phyloP scores from a whole-genome alignment of 2,113 vertebrate species.

The Nestor notabilis region DNA sequence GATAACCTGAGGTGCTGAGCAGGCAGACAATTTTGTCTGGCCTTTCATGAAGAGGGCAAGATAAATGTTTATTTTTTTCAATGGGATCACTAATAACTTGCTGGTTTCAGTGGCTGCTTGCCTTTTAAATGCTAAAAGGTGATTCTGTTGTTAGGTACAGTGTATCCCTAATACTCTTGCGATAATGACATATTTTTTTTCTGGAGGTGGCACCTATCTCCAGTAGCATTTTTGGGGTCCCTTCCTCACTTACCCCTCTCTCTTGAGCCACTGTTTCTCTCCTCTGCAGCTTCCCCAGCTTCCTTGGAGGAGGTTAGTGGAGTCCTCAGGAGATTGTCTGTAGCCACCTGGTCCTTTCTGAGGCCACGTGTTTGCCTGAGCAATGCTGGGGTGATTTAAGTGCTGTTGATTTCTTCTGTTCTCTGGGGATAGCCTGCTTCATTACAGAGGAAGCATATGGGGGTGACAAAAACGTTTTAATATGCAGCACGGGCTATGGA shows the following conservation, averaged over 20 bases:
- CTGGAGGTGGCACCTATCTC: not conserved
- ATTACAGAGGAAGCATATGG: not conserved
- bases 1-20: not conserved
- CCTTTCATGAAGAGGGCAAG: not conserved
- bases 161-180: not conserved
- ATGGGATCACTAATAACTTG: not conserved
- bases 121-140: not conserved
- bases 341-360: not conserved
- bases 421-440: not conserved
- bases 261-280: not conserved
- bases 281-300: not conserved
- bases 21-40: not conserved
- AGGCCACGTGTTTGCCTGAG: not conserved
- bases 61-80: not conserved
- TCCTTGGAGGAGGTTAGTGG: not conserved
- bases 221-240: not conserved
- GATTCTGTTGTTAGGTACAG: not conserved
- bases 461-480: not conserved
- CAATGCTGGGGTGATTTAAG: not conserved
- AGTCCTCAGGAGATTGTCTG: not conserved
- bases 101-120: not conserved
- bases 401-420: not conserved
- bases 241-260: not conserved
- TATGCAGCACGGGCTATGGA: not conserved
- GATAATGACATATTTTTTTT: not conserved